phyloP scores from a whole-genome alignment of 2,888 invertebrate species.

The Eupithecia exiguata region DNA sequence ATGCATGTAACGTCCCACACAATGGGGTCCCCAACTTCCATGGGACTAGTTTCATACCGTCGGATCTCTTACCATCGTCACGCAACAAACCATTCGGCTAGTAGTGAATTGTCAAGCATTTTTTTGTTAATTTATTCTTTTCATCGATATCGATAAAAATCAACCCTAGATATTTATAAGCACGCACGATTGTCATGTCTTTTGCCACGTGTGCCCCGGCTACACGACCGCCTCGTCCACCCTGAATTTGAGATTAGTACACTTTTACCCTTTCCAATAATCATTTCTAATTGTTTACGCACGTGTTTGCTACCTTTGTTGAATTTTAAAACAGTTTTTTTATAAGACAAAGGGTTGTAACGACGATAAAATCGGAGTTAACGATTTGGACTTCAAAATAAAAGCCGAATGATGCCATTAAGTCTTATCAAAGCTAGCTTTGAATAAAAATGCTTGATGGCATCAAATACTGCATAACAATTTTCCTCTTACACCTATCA shows the following conservation, averaged over 20 bases:
- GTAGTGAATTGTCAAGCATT: no score
- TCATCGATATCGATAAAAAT: constrained; percentile 34
- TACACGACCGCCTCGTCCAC: constrained; percentile 75
- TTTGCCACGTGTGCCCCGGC: constrained; percentile 77
- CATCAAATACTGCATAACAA: neutral
- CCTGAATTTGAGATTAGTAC: constrained; percentile 77
- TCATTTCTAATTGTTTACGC: constrained; percentile 72
- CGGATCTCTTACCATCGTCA: no score
- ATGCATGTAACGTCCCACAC: no score
- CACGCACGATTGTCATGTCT: constrained; percentile 80
- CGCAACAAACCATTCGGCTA: no score
- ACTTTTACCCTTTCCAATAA: constrained; percentile 72
- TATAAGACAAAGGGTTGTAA: constrained; percentile 46
- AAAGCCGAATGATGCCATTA: neutral
- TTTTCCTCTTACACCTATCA: no score
- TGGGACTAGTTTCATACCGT: no score
- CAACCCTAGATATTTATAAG: constrained; percentile 61
- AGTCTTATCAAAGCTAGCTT: neutral
- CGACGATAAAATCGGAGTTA: constrained; percentile 3
- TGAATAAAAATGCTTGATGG: neutral
- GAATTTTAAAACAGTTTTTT: constrained; percentile 54
- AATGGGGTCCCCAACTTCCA: no score
- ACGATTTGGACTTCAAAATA: constrained; percentile 5
- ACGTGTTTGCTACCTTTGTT: constrained; percentile 68
- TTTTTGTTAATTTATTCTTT: no score